A percentile compares a stretch with the other conserved stretches of the same genome.
Evolutionary conservation across 2,888 invertebrate genomes (phyloP).

Genomic region (Drosophila picticornis): DNA sequence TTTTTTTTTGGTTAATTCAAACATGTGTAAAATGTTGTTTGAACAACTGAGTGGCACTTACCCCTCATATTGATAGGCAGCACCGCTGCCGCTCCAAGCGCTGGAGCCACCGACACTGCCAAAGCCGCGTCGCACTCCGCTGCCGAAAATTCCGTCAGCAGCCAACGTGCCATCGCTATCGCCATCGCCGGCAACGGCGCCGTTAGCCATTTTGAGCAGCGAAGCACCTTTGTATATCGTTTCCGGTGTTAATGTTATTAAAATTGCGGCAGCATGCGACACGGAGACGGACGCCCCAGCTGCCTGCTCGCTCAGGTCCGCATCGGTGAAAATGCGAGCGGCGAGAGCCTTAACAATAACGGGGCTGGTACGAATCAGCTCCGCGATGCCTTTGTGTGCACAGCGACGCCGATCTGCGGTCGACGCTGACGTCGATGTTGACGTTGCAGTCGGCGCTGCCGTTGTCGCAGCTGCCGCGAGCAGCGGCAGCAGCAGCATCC

Average conservation of each 20-base stretch:
- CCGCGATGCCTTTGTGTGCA: constrained; percentile 83
- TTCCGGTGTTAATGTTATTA: constrained; percentile 85
- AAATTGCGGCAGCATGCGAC: constrained; percentile 71
- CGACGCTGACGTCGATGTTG: constrained; percentile 33
- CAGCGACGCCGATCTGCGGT: constrained; percentile 69
- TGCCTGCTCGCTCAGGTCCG: constrained; percentile 51
- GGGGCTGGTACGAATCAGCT: constrained; percentile 85
- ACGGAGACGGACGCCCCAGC: constrained; percentile 27
- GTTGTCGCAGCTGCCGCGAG: constrained; percentile 42
- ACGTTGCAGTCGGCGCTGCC: constrained; percentile 47
- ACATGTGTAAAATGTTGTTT: constrained; percentile 4
- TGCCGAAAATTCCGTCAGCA: constrained; percentile 24
- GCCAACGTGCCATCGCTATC: constrained; percentile 26
- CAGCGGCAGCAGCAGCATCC: constrained; percentile 58
- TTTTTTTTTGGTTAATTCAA: neutral
- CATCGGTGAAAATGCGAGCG: constrained; percentile 84
- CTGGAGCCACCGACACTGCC: constrained; percentile 41
- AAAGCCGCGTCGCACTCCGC: constrained; percentile 25
- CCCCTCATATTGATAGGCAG: constrained; percentile 83
- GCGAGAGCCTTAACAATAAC: constrained; percentile 85
- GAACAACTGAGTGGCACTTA: constrained; percentile 51
- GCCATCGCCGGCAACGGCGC: constrained; percentile 39
- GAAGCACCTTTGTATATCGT: constrained; percentile 85
- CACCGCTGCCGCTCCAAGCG: constrained; percentile 48
- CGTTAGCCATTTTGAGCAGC: constrained; percentile 81